phyloP scores from a whole-genome alignment of 2,888 invertebrate genomes.

The Deilephila porcellus region DNA sequence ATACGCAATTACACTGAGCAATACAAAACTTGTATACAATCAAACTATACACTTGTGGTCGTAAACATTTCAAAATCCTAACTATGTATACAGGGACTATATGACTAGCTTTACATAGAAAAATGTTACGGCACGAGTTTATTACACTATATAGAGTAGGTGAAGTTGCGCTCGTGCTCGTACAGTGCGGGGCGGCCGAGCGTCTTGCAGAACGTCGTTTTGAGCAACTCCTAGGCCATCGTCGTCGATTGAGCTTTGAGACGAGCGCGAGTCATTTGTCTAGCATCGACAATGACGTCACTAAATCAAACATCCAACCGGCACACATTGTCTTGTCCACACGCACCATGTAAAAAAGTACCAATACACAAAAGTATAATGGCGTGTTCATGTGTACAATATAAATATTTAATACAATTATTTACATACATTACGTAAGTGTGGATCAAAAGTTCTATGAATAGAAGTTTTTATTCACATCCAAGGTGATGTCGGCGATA shows the following conservation, averaged over 20 bases:
- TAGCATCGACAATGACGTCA: not conserved
- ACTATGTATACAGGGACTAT: conserved; percentile 39
- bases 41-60: conserved; percentile 23
- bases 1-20: conserved; percentile 27
- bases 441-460: too few species aligned
- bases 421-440: too few species aligned
- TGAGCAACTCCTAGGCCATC: conserved; percentile 19
- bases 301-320: not conserved
- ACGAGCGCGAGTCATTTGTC: not conserved
- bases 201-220: not conserved
- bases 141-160: not conserved
- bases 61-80: conserved; percentile 32
- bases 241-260: not conserved
- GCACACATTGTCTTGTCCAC: too few species aligned
- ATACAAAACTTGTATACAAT: conserved; percentile 13
- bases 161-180: not conserved
- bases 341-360: too few species aligned
- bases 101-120: conserved; percentile 54
- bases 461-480: too few species aligned
- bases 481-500: too few species aligned
- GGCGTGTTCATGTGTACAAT: too few species aligned
- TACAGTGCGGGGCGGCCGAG: conserved; percentile 6
- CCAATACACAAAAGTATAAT: too few species aligned
- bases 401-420: too few species aligned
- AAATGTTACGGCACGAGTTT: conserved; percentile 33